Conservation (phyloP, 2,888 invertebrate species). For the Drosophila eohydei region DNA sequence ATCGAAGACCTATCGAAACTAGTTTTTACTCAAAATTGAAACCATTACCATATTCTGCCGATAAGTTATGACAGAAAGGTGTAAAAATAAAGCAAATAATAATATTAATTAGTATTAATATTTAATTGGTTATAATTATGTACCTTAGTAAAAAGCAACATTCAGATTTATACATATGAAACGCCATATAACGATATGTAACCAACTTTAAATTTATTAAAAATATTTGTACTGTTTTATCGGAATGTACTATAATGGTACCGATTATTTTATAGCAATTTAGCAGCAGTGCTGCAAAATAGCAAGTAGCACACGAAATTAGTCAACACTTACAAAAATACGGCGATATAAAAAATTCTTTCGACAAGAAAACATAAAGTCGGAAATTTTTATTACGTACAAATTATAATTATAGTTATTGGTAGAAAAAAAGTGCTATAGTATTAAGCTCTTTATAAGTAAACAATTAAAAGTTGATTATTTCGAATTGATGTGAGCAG, state of each 20-base stretch:
- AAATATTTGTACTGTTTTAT: neutral
- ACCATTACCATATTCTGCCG: neutral
- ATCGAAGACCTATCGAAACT: slow-evolving; percentile 24
- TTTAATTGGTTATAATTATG: neutral
- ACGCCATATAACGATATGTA: neutral
- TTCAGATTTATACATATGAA: no score
- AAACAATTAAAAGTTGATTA: slow-evolving; percentile 26
- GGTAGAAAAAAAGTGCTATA: slow-evolving; percentile 28
- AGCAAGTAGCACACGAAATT: slow-evolving; percentile 12
- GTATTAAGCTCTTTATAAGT: slow-evolving; percentile 21
- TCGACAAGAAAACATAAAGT: slow-evolving; percentile 56
- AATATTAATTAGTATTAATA: neutral
- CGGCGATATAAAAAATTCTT: slow-evolving; percentile 64
- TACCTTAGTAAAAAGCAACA: no score
- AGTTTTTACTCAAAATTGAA: no score
- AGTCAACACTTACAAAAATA: slow-evolving; percentile 58
- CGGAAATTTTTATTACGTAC: slow-evolving; percentile 43
- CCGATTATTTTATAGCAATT: slow-evolving; percentile 25
- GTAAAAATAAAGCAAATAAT: neutral
- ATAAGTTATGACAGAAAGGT: neutral
- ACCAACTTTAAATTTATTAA: neutral
- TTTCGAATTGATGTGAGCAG: slow-evolving; percentile 46
- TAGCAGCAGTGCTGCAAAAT: slow-evolving; percentile 33
- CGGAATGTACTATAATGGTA: neutral
- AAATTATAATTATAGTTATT: slow-evolving; percentile 31